phyloP scores from a whole-genome alignment of 2,797 vertebrate species.

The Cyclopterus lumpus region DNA sequence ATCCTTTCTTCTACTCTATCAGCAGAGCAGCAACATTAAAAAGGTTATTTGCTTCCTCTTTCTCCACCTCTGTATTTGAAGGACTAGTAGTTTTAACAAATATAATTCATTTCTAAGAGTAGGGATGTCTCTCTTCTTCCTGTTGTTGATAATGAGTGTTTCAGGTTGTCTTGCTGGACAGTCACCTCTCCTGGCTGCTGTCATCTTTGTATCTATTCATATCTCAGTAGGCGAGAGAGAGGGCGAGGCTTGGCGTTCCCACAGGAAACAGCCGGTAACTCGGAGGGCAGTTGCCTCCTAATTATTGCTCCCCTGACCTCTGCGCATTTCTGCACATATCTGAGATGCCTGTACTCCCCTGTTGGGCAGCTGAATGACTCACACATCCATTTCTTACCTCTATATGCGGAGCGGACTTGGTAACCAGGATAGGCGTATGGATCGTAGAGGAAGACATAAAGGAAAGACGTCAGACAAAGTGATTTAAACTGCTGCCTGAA shows the following conservation, averaged over 20 bases:
- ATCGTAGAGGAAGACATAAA: background rate
- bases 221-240: constrained; percentile 16
- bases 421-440: background rate
- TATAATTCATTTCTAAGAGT: constrained; percentile 33
- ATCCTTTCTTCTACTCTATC: constrained; percentile 4
- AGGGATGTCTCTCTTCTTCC: constrained; percentile 8
- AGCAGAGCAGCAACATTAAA: constrained; percentile 9
- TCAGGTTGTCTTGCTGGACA: constrained; percentile 38
- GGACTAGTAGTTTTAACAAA: constrained; percentile 27
- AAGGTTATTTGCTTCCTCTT: constrained; percentile 26
- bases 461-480: constrained; percentile 2
- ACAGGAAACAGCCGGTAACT: constrained; percentile 52
- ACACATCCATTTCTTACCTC: constrained; percentile 11
- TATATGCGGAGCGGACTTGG: constrained; percentile 8
- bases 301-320: constrained; percentile 64
- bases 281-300: constrained; percentile 46
- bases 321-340: constrained; percentile 43
- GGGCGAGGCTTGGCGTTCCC: constrained; percentile 35
- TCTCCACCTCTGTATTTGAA: constrained; percentile 14
- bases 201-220: constrained; percentile 56
- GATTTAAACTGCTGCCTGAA: constrained; percentile 3
- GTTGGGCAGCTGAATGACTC: constrained; percentile 47
- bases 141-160: constrained; percentile 40
- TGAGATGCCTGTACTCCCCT: constrained; percentile 37
- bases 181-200: constrained; percentile 43